A percentile compares a stretch with the other conserved stretches of the same genome.
These are phyloP conservation scores for Dendrocincla fuliginosa DNA, from an alignment of 2,797 vertebrate species.

Conservation along the genomic window DNA sequence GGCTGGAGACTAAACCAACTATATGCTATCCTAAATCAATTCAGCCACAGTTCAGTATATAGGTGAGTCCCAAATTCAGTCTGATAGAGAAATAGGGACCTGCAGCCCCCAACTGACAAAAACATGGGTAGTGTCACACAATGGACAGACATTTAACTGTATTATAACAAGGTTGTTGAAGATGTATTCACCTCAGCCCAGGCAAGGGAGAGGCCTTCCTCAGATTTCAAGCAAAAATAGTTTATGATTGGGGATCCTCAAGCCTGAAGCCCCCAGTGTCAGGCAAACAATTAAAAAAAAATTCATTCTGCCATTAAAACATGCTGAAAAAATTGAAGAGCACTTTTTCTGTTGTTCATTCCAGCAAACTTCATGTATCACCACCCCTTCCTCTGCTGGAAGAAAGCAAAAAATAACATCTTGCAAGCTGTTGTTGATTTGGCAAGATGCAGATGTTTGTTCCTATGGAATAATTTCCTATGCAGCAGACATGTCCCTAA, in stretches of 20 bases:
- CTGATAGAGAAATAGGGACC: not conserved
- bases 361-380: not conserved
- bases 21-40: not conserved
- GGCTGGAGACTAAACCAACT: not conserved
- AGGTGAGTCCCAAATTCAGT: not conserved
- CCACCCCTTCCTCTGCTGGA: not conserved
- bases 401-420: not conserved
- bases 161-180: not conserved
- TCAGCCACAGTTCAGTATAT: not conserved
- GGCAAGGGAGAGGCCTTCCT: not conserved
- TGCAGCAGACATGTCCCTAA: not conserved
- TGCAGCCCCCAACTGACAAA: not conserved
- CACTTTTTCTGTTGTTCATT: not conserved
- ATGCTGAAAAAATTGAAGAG: not conserved
- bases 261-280: not conserved
- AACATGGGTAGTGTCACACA: not conserved
- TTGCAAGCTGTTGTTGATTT: not conserved
- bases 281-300: not conserved
- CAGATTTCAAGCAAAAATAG: not conserved
- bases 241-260: not conserved
- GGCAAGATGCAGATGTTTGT: not conserved
- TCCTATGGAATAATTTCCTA: not conserved
- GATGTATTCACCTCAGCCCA: not conserved
- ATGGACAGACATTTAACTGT: not conserved
- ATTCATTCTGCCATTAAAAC: not conserved